Evolutionary conservation across 2,797 vertebrate species (phyloP), one percentile per base, ranked within the genome.

Genomic region (Lycodopsis pacificus): DNA sequence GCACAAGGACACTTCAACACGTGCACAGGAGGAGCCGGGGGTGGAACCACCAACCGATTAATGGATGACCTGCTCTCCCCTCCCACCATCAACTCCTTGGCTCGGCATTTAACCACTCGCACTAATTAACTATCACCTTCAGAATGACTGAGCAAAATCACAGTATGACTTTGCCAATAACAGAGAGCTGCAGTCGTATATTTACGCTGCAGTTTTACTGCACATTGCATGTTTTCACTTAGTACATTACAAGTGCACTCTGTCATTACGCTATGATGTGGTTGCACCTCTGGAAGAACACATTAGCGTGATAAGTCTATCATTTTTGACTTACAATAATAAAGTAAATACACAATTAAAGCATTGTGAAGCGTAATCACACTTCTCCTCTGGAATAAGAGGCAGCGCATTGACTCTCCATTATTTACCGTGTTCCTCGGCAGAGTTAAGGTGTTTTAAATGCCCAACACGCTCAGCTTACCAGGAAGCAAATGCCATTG

Each of bases 401-500:
- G 61, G 48, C 27, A 63, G 56, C 57, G 27, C 51, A 86, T 74
- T 38, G 72, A 76, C 79, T 36, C n/a, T 63, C 56, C 17, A 9
- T 65, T 73, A 73, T 87, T 83, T 51, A 73, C 38, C 36, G 22
- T 46, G 40, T 80, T 80, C 34, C 63, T 30, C 38, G 17, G 65
- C 65, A 48, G 65, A 49, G 66, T 65, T 65, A 51, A 78, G 57
- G 51, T 34, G 66, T 17, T 83, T 82, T 36, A 90, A 92, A 92
- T 90, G 85, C 82, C 88, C 90, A 65, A 86, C 88, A 86, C 19
- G 30, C 59, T 88, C 61, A 73, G 65, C 72, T 87, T 78, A 82
- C 81, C 72, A 36, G 46, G 54, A 87, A 83, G 62, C 71, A 86
- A 89, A 90, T 91, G 89, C 82, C 88, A 86, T 61, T 77, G 57